Base-by-base conservation (phyloP, 2,888 invertebrate genomes). In the Ornithoptera priamus region DNA sequence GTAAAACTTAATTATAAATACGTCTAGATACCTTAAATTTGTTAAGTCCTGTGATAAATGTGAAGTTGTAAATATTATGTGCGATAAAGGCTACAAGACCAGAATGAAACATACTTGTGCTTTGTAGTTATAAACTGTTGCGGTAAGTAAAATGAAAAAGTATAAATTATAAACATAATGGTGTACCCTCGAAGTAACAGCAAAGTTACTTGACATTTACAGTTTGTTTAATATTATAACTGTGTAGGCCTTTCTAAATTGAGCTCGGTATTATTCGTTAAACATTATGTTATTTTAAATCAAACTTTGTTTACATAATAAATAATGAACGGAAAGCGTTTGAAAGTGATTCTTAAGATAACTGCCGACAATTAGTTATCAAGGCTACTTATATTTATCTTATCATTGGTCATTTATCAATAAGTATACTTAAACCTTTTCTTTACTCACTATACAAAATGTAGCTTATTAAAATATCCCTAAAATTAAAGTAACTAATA, bases 31-130 rank as follows among this genome's bases (percentile, higher is more conserved):
- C 62, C 57, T 65, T 69, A 50, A 71, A 71, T 70, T 67, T 63
- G 58, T 60, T 57, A 65, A 67, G 30, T 62, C 65, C 67, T 70
- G 67, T 73, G 72, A 56, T 73, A 66, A 36, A 66, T 39, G 73
- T 62, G 67, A 73, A 65, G 56, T 65, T 56, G 67, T 76, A 75
- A 75, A 72, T 74, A 88, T 81, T 84, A 88, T 90, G 90, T 90
- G 90, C 87, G 85, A 84, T 86, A 87, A 86, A 87, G 82, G 83
- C 82, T 85, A 85, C 80, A 90, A 87, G 81, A 88, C 82, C 78
- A 89, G 85, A 86, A 91, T 88, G 89, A 89, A 90, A 89, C 90
- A 89, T 86, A 89, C 86, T 87, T 88, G 82, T 79, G 83, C 82
- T 80, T 85, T 85, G 79, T 85, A 87, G 77, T 85, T 81, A 84